Evolutionary conservation across 2,888 invertebrate genomes (phyloP).

Genomic region (Ennomos quercinarius): DNA sequence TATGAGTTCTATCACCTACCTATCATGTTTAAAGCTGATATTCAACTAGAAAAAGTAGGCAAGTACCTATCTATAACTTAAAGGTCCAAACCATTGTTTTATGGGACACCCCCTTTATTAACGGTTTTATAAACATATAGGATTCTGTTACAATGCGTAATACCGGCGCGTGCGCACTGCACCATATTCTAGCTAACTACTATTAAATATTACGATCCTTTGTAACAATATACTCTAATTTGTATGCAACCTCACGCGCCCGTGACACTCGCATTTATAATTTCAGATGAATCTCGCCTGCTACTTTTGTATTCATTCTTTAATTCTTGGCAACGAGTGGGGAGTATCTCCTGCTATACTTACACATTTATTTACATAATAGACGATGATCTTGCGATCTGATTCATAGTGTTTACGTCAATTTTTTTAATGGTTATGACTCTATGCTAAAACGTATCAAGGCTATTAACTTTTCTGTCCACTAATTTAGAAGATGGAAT

Average conservation of each 20-base stretch:
- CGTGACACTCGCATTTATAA: conserved; percentile 35
- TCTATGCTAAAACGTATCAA: conserved; percentile 6
- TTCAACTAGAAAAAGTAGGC: too few species aligned
- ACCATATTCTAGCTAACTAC: background rate
- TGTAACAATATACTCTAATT: conserved; percentile 50
- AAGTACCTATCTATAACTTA: too few species aligned
- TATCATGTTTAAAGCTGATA: too few species aligned
- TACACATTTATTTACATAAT: conserved; percentile 41
- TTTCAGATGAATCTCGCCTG: conserved; percentile 46
- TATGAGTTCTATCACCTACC: too few species aligned
- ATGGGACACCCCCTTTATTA: too few species aligned
- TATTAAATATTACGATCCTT: too few species aligned
- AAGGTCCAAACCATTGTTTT: too few species aligned
- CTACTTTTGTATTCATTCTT: conserved; percentile 18
- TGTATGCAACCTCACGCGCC: conserved; percentile 69
- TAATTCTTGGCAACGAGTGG: too few species aligned
- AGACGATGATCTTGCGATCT: conserved; percentile 27
- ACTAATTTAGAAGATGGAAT: too few species aligned
- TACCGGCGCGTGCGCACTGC: conserved; percentile 42
- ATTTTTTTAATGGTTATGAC: conserved; percentile 15
- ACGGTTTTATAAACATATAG: too few species aligned
- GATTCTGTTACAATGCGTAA: too few species aligned
- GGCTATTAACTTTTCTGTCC: too few species aligned
- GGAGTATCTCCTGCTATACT: background rate
- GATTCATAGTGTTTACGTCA: conserved; percentile 26